Conservation (phyloP, 64 coral and sea anemone species). For the Stylophora pistillata region DNA sequence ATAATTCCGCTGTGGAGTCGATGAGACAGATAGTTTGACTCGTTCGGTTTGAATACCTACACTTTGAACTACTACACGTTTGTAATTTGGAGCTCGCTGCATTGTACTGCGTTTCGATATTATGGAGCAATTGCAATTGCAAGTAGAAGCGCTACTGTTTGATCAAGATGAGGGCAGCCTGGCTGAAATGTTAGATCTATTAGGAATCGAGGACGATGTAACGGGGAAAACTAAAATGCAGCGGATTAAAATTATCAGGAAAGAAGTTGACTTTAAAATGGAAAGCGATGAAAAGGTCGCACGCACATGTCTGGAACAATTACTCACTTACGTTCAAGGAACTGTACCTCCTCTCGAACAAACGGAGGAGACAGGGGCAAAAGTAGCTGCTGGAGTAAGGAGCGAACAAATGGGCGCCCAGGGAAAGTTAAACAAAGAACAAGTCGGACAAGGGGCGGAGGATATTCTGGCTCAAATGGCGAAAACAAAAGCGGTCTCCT, state of each 20-base stretch:
- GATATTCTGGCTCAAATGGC: background rate
- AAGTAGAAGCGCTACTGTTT: background rate
- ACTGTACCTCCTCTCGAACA: background rate
- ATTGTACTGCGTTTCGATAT: background rate
- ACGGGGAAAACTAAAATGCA: background rate
- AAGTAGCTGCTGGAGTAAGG: background rate
- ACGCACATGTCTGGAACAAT: background rate
- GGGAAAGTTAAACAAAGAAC: background rate
- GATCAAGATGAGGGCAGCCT: slow-evolving; percentile 8
- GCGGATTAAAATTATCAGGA: slow-evolving; percentile 12
- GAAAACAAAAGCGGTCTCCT: background rate
- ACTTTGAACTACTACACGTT: background rate
- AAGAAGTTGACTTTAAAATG: slow-evolving; percentile 17
- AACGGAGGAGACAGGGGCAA: background rate
- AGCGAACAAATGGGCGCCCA: background rate
- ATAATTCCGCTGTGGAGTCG: background rate
- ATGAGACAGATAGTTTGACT: background rate
- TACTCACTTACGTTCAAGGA: background rate
- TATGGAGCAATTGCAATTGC: slow-evolving; percentile 6
- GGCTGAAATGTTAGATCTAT: slow-evolving; percentile 25
- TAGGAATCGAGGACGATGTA: background rate
- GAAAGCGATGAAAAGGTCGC: background rate
- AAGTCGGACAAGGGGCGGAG: background rate
- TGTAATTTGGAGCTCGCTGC: background rate
- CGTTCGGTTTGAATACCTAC: background rate